Evolutionary conservation across 2,113 vertebrate species (phyloP), one percentile per base, ranked within the genome.

Genomic region (Poeciliopsis turrubarensis): DNA sequence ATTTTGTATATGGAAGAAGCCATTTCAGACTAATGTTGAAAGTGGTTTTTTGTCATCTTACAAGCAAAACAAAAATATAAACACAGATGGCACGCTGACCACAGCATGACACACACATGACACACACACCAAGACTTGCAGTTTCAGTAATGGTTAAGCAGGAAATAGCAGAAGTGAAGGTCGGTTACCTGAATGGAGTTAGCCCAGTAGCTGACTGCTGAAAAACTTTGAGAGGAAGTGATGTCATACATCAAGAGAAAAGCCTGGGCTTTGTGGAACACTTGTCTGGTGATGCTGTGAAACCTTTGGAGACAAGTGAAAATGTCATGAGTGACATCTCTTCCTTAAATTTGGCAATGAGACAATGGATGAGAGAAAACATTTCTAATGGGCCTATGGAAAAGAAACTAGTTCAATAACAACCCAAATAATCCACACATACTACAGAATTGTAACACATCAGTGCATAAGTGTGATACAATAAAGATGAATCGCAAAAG

Each of bases 171-270:
- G 2, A n/a, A 17, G 51, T 17, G 5, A 25, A 57, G 22, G 37
- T 1, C 10, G 39, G 27, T 11, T 90, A 98, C 98, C 96, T 95
- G 93, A 86, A 99, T 91, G 72, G 95, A 96, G 77, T 86, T 82
- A 17, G 96, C 91, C 98, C 98, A 99, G 91, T 96, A 96, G 62
- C 76, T 89, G 65, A 98, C 91, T 0, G 95, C 90, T 0, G 63
- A 72, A 64, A 98, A 99, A 78, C 95, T 98, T 1, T 84, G 47
- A 31, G 73, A 70, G 1, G 93, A 97, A 1, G 96, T 96, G 90
- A 98, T 63, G 22, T 99, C 98, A 0, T 99, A 99, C 97, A 99
- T 97, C 85, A 99, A 85, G 68, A 98, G 92, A 32, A 97, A 92
- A 0, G 96, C 97, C 0, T 98, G 95, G 0, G 97, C 97, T 92